These are phyloP conservation scores for Oopsacas minuta DNA, from an alignment of 37 sponge, comb jelly and placozoan genomes.

Conservation along the genomic window DNA sequence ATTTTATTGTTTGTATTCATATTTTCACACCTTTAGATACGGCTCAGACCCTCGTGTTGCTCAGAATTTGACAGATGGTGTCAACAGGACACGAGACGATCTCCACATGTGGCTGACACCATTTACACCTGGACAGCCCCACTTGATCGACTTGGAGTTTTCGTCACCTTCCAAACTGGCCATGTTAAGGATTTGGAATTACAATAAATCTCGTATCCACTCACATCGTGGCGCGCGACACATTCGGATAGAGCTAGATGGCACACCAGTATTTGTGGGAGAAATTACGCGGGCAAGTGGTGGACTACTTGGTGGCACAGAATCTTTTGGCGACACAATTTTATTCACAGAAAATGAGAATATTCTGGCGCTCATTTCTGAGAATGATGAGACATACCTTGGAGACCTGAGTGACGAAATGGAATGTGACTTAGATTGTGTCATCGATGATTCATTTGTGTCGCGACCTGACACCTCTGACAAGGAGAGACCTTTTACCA, in stretches of 20 bases:
- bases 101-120: constrained; percentile 98
- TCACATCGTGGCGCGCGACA: constrained; percentile 77
- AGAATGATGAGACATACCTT: constrained; percentile 54
- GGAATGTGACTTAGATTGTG: background rate
- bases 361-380: constrained; percentile 51
- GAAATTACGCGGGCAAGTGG: constrained; percentile 85
- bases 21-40: constrained; percentile 1
- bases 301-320: constrained; percentile 37
- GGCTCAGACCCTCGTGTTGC: constrained; percentile 75
- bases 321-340: constrained; percentile 68
- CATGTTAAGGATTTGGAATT: constrained; percentile 94
- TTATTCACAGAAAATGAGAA: constrained; percentile 87
- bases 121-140: constrained; percentile 58
- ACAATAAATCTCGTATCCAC: constrained; percentile 97
- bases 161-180: constrained; percentile 34
- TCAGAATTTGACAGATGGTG: constrained; percentile 74
- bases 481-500: background rate
- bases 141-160: constrained; percentile 52
- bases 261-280: constrained; percentile 60
- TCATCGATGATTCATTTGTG: background rate
- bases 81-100: constrained; percentile 85
- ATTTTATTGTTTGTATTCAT: background rate
- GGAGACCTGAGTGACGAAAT: constrained; percentile 10
- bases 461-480: constrained; percentile 31
- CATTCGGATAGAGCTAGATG: constrained; percentile 65